These are phyloP conservation scores for Flabesymbios commensalis DNA, from an alignment of 2,888 invertebrate species.

Conservation along the genomic window DNA sequence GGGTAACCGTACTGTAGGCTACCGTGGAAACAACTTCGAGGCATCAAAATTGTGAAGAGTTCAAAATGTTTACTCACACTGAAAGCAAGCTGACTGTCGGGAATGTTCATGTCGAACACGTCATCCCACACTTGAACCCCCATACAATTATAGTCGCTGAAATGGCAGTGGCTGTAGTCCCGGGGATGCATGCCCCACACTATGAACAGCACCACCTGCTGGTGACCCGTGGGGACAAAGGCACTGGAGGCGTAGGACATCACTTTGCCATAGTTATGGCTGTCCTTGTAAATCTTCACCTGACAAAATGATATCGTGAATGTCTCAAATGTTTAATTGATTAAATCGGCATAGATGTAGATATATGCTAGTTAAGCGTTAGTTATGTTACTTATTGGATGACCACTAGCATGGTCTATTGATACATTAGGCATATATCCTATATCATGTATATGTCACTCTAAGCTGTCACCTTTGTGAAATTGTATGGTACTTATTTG, in stretches of 20 bases:
- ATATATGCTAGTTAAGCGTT: too few relatives aligned
- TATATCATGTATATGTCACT: too few relatives aligned
- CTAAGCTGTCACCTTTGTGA: too few relatives aligned
- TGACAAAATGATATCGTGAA: slow-evolving; percentile 6
- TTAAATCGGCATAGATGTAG: too few relatives aligned
- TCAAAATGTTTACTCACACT: slow-evolving; percentile 11
- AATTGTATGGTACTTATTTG: too few relatives aligned
- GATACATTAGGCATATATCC: too few relatives aligned
- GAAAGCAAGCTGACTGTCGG: slow-evolving; percentile 24
- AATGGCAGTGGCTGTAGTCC: slow-evolving; percentile 24
- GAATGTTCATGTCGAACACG: slow-evolving; percentile 32
- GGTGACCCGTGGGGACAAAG: slow-evolving; percentile 35
- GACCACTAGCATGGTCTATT: too few relatives aligned
- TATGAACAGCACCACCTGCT: slow-evolving; percentile 39
- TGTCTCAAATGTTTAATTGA: neutral
- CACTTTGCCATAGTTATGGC: slow-evolving; percentile 36
- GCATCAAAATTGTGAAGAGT: too few relatives aligned
- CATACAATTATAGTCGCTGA: slow-evolving; percentile 25
- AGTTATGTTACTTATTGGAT: too few relatives aligned
- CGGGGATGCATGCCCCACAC: slow-evolving; percentile 41
- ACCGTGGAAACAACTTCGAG: too few relatives aligned
- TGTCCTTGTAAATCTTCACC: slow-evolving; percentile 20
- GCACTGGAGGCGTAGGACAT: slow-evolving; percentile 34
- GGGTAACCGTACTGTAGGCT: too few relatives aligned
- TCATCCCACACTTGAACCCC: slow-evolving; percentile 28